Evolutionary conservation across 2,113 vertebrate genomes (phyloP), one percentile per base, ranked within the genome.

Genomic region (Campylomormyrus tamandua): DNA sequence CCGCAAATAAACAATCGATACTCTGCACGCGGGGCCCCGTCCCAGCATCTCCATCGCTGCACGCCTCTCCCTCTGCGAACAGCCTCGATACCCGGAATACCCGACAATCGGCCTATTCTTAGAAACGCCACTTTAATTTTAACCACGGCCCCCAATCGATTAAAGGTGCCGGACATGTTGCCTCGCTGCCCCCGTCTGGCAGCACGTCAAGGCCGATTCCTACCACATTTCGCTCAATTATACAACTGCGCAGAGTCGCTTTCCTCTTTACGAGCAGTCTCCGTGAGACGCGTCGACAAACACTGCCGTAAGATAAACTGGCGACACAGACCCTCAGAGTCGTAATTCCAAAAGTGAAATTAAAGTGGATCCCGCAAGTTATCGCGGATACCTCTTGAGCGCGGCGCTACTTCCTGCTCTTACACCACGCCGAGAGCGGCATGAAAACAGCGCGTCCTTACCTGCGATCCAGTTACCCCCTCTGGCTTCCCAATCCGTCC

Each of bases 301-400:
- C 58, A 66, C 58, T 66, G 9, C 58, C 58, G n/a, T 80, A 31
- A 42, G 5, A 80, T 80, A 42, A 42, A 42, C 74, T 17, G 80
- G 19, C 80, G 80, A 45, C 35, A 15, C 80, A 21, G 39, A 46
- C 70, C 31, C 70, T 39, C 31, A 83, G 35, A 5, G 21, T 93
- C 89, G 93, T 92, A 94, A 96, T 94, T 93, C n/a, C 94, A 95
- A 95, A 95, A 95, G 94, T 94, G 94, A 95, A 95, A 96, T 95
- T 92, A 94, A 95, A 94, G 93, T 93, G 92, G 92, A 92, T 91
- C 90, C 92, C 90, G 19, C 92, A 86, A 86, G 91, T 21, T 91
- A 91, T 92, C 94, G 91, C 90, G 27, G 50, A 27, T 9, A 93
- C 90, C 90, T 91, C 21, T 88, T 19, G 92, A 89, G 90, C 90